phyloP scores from a whole-genome alignment of 1,140 invertebrate genomes.

The Drosophila kohkoa region DNA sequence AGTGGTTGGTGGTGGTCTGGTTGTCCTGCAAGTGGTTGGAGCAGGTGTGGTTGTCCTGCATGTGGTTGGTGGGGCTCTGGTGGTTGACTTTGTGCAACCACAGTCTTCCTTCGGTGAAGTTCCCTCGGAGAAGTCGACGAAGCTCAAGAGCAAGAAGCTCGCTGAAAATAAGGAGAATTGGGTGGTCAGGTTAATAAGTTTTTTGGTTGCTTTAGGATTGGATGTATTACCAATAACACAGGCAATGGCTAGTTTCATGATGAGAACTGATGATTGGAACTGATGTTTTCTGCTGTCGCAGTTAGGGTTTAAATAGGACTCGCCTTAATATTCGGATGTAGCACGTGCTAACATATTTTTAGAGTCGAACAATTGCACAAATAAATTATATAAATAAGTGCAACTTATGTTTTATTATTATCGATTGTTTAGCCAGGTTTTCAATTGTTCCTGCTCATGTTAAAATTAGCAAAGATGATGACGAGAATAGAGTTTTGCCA shows the following conservation, averaged over 20 bases:
- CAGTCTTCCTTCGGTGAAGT: not conserved
- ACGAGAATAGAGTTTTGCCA: not conserved
- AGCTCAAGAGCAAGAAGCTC: not conserved
- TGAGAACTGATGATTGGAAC: not conserved
- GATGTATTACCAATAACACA: not conserved
- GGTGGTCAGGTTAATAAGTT: not conserved
- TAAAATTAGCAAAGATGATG: not conserved
- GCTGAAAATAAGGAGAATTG: not conserved
- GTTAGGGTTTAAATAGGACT: not conserved
- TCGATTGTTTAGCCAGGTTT: not conserved
- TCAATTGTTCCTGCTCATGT: not conserved
- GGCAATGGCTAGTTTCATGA: slow-evolving; percentile 1
- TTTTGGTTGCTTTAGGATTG: not conserved
- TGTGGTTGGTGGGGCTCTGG: not conserved
- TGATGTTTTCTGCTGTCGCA: not conserved
- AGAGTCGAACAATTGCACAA: not conserved
- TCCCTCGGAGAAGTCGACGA: not conserved
- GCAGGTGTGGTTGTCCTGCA: too few species aligned
- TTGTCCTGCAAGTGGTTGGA: not conserved
- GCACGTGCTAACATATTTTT: not conserved
- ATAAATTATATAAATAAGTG: not conserved
- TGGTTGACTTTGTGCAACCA: not conserved
- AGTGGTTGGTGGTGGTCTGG: not conserved
- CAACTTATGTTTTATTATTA: not conserved
- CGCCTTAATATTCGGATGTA: not conserved